Conservation (phyloP, 2,888 invertebrate species). For the Spisula solida region DNA sequence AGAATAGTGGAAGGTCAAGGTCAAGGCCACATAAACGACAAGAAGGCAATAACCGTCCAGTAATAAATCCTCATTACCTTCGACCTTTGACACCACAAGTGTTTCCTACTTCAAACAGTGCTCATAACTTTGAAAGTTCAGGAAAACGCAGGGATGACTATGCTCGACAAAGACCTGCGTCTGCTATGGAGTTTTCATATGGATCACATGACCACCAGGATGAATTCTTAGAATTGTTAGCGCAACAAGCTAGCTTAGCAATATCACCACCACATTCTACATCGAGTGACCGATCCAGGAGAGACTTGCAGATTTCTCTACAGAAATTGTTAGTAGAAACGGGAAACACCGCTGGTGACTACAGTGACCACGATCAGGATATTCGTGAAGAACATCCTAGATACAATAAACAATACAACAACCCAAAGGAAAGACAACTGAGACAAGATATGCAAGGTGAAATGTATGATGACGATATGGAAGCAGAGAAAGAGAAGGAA, state of each 20-base stretch:
- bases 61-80: conserved; percentile 72
- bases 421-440: conserved; percentile 63
- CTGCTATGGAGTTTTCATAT: conserved; percentile 79
- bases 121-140: conserved; percentile 64
- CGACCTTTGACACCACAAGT: conserved; percentile 76
- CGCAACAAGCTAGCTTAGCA: conserved; percentile 62
- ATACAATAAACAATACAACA: conserved; percentile 66
- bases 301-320: conserved; percentile 73
- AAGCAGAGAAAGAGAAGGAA: conserved; percentile 53
- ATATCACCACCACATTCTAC: conserved; percentile 68
- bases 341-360: conserved; percentile 54
- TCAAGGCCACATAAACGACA: conserved; percentile 61
- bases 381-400: conserved; percentile 42
- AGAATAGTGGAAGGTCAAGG: conserved; percentile 54
- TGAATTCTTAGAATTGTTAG: conserved; percentile 72
- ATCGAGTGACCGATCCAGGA: conserved; percentile 69
- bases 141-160: conserved; percentile 57
- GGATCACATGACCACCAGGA: conserved; percentile 53
- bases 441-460: conserved; percentile 49
- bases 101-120: conserved; percentile 68
- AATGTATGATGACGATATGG: conserved; percentile 42
- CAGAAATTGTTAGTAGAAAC: conserved; percentile 73
- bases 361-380: conserved; percentile 52
- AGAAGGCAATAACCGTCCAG: conserved; percentile 64
- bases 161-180: conserved; percentile 73